Base-by-base conservation (phyloP, 2,113 vertebrate genomes). In the Aleadryas rufinucha region DNA sequence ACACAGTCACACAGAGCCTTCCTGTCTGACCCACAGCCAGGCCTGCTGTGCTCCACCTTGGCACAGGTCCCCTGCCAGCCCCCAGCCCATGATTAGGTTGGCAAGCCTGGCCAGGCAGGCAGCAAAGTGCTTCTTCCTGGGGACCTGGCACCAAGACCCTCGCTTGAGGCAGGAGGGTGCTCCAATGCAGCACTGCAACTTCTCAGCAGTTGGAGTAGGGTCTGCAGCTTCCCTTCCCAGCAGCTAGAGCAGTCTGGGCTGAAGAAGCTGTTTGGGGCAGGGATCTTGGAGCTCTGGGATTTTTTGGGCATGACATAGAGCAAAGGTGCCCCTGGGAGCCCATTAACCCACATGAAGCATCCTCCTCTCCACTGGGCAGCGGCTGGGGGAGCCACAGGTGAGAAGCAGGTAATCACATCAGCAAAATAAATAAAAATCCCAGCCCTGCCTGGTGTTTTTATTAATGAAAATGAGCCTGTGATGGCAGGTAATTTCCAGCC, bases 71-170 rank as follows among this genome's bases (percentile, higher is more conserved):
- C 37, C 0, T 5, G 3, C 30, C 53, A 54, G 35, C 9, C 57
- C 41, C 35, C 14, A 26, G 31, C 3, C 1, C 0, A 20, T 0
- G 0, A 35, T n/a, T 37, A 0, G 0, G 39, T 44, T 78, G 65
- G 69, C 2, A 4, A 69, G 27, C 21, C 24, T 2, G 0, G 11
- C 4, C 2, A 13, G 28, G 16, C 9, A 2, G 24, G 50, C 5
- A 16, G 22, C 27, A 64, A 68, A 88, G 33, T 1, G 26, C 35
- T 69, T 26, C 75, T 28, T 33, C 39, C 39, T 3, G 5, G 33
- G 59, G 14, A 49, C 7, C 18, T 3, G 2, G 19, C 0, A 0
- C n/a, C 0, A 1, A 85, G 39, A 85, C 7, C 24, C 71, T 71
- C 1, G 0, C n/a, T 11, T 5, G 3, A 28, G 33, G 57, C 42